phyloP scores from a whole-genome alignment of 2,888 invertebrate species.

The Exocentrus adspersus region DNA sequence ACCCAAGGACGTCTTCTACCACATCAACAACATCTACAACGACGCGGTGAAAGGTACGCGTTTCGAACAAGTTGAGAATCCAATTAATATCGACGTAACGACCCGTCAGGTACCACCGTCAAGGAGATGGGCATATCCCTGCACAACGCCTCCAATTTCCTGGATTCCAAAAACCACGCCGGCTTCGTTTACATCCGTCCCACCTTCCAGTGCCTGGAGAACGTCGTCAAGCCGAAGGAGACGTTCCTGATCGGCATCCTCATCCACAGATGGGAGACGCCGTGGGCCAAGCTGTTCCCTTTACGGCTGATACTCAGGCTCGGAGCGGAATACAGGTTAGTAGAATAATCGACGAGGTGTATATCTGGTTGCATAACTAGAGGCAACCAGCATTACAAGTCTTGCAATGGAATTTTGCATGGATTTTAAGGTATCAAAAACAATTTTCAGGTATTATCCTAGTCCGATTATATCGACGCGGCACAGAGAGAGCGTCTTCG shows the following conservation, averaged over 20 bases:
- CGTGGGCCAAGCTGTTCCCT: constrained; percentile 85
- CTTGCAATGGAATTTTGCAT: too few species aligned
- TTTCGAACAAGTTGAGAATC: not conserved
- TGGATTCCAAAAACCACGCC: constrained; percentile 78
- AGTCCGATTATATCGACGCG: constrained; percentile 83
- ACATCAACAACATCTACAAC: constrained; percentile 77
- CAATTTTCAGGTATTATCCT: constrained; percentile 74
- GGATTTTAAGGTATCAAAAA: too few species aligned
- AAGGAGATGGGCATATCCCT: constrained; percentile 76
- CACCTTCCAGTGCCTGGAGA: constrained; percentile 83
- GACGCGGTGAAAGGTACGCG: constrained; percentile 70
- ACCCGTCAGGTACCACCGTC: constrained; percentile 72
- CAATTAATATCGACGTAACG: not conserved
- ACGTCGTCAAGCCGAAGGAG: constrained; percentile 75
- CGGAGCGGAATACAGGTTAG: constrained; percentile 85
- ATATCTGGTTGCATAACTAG: too few species aligned
- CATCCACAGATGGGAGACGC: constrained; percentile 81
- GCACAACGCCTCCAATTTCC: constrained; percentile 69
- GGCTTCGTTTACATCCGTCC: constrained; percentile 86
- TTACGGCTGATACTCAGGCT: constrained; percentile 78
- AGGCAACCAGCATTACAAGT: too few species aligned
- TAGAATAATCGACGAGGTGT: too few species aligned
- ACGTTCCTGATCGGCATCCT: constrained; percentile 83
- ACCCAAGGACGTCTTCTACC: constrained; percentile 79
- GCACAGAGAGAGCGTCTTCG: constrained; percentile 81